Conservation (phyloP, 2,113 vertebrate genomes). For the Silurus asotus region DNA sequence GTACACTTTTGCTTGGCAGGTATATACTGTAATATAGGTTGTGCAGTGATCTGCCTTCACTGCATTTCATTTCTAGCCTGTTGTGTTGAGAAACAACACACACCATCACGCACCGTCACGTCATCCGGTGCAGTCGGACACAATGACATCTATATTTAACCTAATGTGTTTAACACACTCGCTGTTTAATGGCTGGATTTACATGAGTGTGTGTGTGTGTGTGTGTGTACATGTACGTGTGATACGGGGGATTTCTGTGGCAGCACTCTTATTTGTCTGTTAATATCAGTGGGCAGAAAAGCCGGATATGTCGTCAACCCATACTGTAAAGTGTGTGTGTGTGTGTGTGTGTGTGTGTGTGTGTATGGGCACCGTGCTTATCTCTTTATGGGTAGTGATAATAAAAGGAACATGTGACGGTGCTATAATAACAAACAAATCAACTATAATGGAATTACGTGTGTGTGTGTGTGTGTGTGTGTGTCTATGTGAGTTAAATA, state of each 20-base stretch:
- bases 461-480: not conserved
- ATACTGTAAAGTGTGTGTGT: not conserved
- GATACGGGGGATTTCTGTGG: not conserved
- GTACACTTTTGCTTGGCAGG: not conserved
- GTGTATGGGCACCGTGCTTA: not conserved
- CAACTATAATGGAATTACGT: not conserved
- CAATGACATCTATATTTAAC: slow-evolving; percentile 35
- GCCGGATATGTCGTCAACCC: slow-evolving; percentile 30
- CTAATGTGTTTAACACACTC: slow-evolving; percentile 31
- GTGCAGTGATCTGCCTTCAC: not conserved
- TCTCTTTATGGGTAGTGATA: not conserved
- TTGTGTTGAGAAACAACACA: not conserved
- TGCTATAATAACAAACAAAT: not conserved
- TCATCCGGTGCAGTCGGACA: slow-evolving; percentile 24
- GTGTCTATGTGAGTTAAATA: no score
- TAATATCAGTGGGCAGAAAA: slow-evolving; percentile 41
- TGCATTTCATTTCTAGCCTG: not conserved
- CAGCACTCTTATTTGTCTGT: slow-evolving; percentile 16
- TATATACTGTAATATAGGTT: not conserved
- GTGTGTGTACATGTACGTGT: no score
- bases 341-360: slow-evolving; percentile 5
- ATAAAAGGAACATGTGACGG: not conserved
- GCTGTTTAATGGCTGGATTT: slow-evolving; percentile 11
- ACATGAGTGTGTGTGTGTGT: slow-evolving; percentile 8
- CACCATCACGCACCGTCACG: not conserved